Evolutionary conservation across 2,888 invertebrate genomes (phyloP).

Genomic region (Eueremaeus valkanovi): DNA sequence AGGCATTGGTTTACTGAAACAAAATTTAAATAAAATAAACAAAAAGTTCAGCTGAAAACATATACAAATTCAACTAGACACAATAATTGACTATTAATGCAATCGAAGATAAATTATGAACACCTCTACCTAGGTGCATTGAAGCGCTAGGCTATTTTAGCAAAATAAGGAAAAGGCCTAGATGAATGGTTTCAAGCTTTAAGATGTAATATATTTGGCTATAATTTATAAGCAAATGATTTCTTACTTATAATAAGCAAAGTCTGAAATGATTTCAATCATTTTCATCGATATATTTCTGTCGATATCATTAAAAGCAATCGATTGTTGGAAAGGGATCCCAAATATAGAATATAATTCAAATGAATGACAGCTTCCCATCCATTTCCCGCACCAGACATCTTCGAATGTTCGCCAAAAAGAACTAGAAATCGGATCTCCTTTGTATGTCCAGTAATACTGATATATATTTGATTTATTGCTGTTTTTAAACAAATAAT

Average conservation of each 20-base stretch:
- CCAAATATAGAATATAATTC: slow-evolving; percentile 41
- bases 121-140: too few relatives aligned
- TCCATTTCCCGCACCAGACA: slow-evolving; percentile 41
- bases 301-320: slow-evolving; percentile 33
- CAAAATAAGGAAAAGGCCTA: too few relatives aligned
- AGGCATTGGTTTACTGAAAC: not conserved
- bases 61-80: too few relatives aligned
- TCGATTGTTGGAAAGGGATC: slow-evolving; percentile 31
- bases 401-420: slow-evolving; percentile 35
- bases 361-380: slow-evolving; percentile 42
- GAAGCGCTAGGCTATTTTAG: too few relatives aligned
- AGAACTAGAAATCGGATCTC: slow-evolving; percentile 24
- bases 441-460: slow-evolving; percentile 39
- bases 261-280: slow-evolving; percentile 37
- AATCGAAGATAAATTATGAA: too few relatives aligned
- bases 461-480: slow-evolving; percentile 26
- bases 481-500: not conserved
- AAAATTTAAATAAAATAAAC: not conserved
- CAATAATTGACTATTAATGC: too few relatives aligned
- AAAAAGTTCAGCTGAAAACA: not conserved
- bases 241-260: slow-evolving; percentile 34
- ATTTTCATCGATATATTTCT: slow-evolving; percentile 31
- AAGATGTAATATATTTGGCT: too few relatives aligned
- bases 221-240: not conserved
- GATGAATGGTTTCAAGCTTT: too few relatives aligned